Evolutionary conservation across 2,888 invertebrate species (phyloP).

Genomic region (Callyntrura guangdongensis): DNA sequence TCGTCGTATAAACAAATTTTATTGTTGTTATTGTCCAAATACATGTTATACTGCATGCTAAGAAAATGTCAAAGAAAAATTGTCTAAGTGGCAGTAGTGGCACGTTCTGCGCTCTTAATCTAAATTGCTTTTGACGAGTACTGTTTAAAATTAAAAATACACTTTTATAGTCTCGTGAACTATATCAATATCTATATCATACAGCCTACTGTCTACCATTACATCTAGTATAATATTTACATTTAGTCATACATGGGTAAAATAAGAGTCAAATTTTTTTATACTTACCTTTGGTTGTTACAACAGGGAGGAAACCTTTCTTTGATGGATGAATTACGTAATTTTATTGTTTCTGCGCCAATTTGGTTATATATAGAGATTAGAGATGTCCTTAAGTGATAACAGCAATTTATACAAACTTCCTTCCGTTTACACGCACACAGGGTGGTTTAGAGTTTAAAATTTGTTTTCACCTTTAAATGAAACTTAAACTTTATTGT

Average conservation of each 20-base stretch:
- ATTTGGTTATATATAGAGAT: no score
- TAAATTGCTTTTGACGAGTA: slow-evolving; percentile 21
- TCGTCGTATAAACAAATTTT: neutral
- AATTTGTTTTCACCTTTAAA: neutral
- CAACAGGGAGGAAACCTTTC: neutral
- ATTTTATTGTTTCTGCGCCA: neutral
- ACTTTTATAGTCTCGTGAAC: neutral
- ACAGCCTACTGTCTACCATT: no score
- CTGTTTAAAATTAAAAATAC: neutral
- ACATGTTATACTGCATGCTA: neutral
- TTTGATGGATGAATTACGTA: neutral
- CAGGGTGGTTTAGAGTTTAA: neutral
- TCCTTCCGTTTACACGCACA: neutral
- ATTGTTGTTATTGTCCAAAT: neutral
- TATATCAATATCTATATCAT: neutral
- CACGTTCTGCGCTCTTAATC: slow-evolving; percentile 9
- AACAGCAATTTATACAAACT: neutral
- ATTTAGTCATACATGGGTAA: no score
- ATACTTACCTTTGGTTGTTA: slow-evolving; percentile 20
- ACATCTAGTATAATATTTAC: no score
- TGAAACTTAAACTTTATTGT: slow-evolving; percentile 20
- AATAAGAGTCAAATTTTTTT: no score
- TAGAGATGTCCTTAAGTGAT: neutral
- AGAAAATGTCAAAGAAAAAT: neutral
- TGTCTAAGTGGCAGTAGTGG: no score